Base-by-base conservation (phyloP, 2,888 invertebrate species). In the Pyrgus malvae region DNA sequence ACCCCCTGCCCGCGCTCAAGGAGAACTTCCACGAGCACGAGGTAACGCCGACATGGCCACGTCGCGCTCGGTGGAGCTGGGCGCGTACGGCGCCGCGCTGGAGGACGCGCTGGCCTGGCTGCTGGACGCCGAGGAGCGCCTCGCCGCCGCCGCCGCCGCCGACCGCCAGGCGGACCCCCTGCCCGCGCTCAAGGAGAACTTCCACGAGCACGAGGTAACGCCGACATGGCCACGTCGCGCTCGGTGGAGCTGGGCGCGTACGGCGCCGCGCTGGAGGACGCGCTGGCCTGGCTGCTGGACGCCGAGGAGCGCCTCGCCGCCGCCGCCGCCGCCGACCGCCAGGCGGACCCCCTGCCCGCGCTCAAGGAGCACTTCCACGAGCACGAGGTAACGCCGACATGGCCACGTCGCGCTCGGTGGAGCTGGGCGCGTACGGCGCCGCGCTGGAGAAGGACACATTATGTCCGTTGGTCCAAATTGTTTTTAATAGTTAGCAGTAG, bases 71-170 rank as follows among this genome's bases (percentile, higher is more conserved):
- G 93, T 92, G 8, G 95, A 95, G 81, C 92, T 96, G 42, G 94
- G 93, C 57, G 94, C 94, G n/a, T 98, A 97, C 85, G 96, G 96
- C 75, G 92, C 93, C 8, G 94, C 95, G 9, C 90, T 98, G 63
- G 97, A 97, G 83, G 96, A 96, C 72, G 97, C 97, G 51, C 91
- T 98, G 35, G 94, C 96, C 0, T 95, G 98, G 93, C 90, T 98
- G 57, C 91, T 98, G 54, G 96, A 95, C 71, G 97, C 97, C 9
- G 97, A 98, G 84, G 97, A 98, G 78, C 92, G 94, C 49, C 89
- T 98, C 38, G 91, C 88, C 61, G 85, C 70, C 59, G 45, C 60
- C 51, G 8, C 59, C 83, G 53, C 58, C 48, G 23, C 60, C 49
- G 12, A 59, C 35, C 25, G 59, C 7, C 50, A 61, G 31, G 49